Base-by-base conservation (phyloP, 2,888 invertebrate genomes). In the Eremobia ochroleuca region DNA sequence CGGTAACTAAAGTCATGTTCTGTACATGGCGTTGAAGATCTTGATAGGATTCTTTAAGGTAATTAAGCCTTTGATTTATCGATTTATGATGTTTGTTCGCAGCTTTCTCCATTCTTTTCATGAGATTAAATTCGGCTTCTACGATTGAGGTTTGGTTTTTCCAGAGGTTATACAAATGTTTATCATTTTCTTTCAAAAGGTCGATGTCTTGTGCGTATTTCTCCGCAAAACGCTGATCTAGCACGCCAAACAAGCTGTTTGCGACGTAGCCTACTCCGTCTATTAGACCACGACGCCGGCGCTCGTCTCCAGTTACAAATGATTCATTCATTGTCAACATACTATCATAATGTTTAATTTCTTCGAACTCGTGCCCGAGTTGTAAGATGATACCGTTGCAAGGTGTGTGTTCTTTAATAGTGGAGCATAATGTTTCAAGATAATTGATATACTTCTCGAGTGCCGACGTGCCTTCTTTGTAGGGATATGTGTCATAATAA, bases 141-240 rank as follows among this genome's bases (percentile, higher is more conserved):
- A 55, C 55, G 55, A 55, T 55, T n/a, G 55, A 55, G 13, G 55
- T 55, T 55, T 55, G 55, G 13, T 43, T 65, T 65, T 65, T 43
- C 43, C 43, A 28, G 43, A 65, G 43, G 43, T 43, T 65, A 28
- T 65, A 65, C 43, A 43, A 55, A n/a, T 55, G n/a, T n/a, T 55
- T 55, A n/a, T 55, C 55, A 62, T 62, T 62, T 37, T 37, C 37
- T 25, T 62, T 62, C 37, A 62, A 62, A 62, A 62, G 62, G 62
- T 62, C 62, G 37, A 62, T 34, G 37, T 61, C 61, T 31, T 61
- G 31, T 21, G 31, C 34, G 9, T 52, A 37, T 37, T 37, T 37
- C 37, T 37, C 37, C 4, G 37, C 37, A 37, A 37, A 37, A 4
- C 37, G 37, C 37, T 37, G 37, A 5, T 37, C 37, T 37, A 37